Base-by-base conservation (phyloP, 2,888 invertebrate species). In the Hylaea fasciaria region DNA sequence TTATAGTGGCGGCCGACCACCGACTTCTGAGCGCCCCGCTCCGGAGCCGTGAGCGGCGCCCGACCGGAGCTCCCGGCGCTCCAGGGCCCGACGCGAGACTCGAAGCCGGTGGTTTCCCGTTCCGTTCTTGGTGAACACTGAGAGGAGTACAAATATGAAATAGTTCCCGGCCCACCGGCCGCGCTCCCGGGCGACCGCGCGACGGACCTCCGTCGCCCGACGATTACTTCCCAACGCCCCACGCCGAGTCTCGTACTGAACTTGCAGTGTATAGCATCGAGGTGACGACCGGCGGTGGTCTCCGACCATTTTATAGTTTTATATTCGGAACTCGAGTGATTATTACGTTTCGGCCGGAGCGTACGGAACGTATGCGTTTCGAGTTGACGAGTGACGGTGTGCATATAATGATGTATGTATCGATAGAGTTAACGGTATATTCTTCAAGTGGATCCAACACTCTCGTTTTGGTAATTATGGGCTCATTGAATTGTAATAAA, bases 1-100 rank as follows among this genome's bases (percentile, higher is more conserved):
- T 90, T 89, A 90, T 90, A 90, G 90, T 87, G 87, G 32, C 32
- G 32, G 32, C 32, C 32, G 9, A 32, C 32, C 75, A 78, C 76
- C 56, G 62, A 32, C 51, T 52, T 43, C 29, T 40, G 22, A 11
- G 9, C 14, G 32, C 5, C 32, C 32, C 32, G 32, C 32, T 78
- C 7, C 32, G 32, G 32, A 32, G 71, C 77, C 74, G 74, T 74
- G 76, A 80, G 22, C 68, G 78, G 80, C 75, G 78, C 76, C 56
- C 61, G 48, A 49, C 39, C 40, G 49, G n/a, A 10, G 2, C 14
- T 0, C 28, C 8, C 58, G 53, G 35, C 28, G 14, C 49, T 11
- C 68, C 50, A 64, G 17, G n/a, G 28, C 29, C 44, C 45, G 40
- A 29, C 57, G 37, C 48, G 37, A 29, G 29, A 37, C n/a, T 3